Base-by-base conservation (phyloP, 2,797 vertebrate genomes). In the Ctenopoma multispine region DNA sequence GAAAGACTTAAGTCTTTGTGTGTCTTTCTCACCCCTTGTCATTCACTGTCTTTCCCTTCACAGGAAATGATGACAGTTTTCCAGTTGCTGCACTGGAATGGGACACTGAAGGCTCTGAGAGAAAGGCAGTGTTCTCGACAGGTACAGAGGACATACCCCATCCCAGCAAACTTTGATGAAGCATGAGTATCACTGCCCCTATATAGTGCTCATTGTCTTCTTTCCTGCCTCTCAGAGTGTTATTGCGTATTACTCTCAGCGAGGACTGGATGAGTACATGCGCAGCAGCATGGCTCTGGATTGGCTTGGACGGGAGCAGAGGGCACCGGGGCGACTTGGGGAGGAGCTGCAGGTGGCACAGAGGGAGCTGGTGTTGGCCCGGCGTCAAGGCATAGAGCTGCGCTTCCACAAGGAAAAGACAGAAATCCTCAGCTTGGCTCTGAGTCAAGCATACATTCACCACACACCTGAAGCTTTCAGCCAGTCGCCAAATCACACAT, bases 21-120 rank as follows among this genome's bases (percentile, higher is more conserved):
- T 69, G 15, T 50, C 43, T 46, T 24, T 31, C 29, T 69, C 21
- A 21, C 15, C 24, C 7, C 49, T 20, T 48, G 12, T 38, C 38
- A 54, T 24, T 27, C 27, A 14, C 17, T 60, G 11, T 48, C 54
- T 59, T 46, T 69, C 29, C 29, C 29, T 75, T 41, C 88, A 2
- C 63, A 98, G 96, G 96, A 97, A 90, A 93, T 97, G 91, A 98
- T 97, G 97, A 97, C 95, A 43, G 85, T 97, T 80, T 98, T 97
- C 84, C 97, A 98, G 80, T 87, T 98, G 53, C 76, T 98, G 83
- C 96, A 98, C 77, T 98, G 96, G 97, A 98, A 97, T 1, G 95
- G 96, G 77, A 96, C 95, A 18, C 92, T 97, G 61, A 97, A 96
- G 89, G 94, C 93, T 49, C 92, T 98, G 57, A 93, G 95, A 75